These are phyloP conservation scores for Uloborus plumipes DNA, from an alignment of 2,888 invertebrate genomes.

Conservation along the genomic window DNA sequence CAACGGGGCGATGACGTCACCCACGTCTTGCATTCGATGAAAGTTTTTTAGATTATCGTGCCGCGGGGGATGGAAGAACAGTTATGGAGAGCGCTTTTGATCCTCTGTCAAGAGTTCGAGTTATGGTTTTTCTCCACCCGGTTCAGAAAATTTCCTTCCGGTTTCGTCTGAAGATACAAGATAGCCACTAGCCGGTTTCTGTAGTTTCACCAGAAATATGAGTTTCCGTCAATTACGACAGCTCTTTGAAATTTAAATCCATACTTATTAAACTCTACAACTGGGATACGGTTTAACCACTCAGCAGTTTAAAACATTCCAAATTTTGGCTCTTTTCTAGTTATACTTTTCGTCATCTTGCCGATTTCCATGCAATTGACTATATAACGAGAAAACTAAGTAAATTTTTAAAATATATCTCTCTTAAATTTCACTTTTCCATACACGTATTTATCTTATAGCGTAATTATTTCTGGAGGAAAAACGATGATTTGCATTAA, in stretches of 20 bases:
- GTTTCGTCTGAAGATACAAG: background rate
- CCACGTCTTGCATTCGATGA: too few relatives aligned
- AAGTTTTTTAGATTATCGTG: background rate
- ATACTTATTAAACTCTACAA: background rate
- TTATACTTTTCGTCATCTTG: too few relatives aligned
- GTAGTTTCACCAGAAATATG: background rate
- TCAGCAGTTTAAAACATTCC: background rate
- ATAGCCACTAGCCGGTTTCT: background rate
- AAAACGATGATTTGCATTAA: too few relatives aligned
- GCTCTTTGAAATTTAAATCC: background rate
- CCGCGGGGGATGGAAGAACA: background rate
- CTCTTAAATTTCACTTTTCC: too few relatives aligned
- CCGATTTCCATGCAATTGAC: too few relatives aligned
- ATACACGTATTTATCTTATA: too few relatives aligned
- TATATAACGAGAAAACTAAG: too few relatives aligned
- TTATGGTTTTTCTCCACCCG: background rate
- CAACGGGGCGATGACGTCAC: slow-evolving; percentile 46
- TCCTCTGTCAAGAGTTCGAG: background rate
- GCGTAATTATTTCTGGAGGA: too few relatives aligned
- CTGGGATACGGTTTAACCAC: background rate
- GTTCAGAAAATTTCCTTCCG: background rate
- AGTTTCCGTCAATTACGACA: background rate
- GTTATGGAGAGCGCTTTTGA: background rate
- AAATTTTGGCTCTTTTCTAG: too few relatives aligned
- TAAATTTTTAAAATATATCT: too few relatives aligned